Conservation (phyloP, 2,113 vertebrate genomes). For the Sander vitreus region DNA sequence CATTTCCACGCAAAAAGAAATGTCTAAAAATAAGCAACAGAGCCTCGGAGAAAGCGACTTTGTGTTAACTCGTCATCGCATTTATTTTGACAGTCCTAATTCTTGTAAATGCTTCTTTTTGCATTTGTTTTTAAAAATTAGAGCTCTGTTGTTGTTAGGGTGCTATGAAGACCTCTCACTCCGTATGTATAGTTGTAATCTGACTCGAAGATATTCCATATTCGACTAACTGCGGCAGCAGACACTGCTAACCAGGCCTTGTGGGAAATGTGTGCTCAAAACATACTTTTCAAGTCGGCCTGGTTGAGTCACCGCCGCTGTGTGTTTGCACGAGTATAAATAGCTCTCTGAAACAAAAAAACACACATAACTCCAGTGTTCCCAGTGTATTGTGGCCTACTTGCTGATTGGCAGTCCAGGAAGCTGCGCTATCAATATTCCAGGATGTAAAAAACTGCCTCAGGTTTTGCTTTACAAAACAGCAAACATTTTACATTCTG, state of each 20-base stretch:
- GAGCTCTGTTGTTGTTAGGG: background rate
- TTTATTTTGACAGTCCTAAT: no score
- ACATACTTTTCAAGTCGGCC: conserved; percentile 71
- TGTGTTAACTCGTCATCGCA: no score
- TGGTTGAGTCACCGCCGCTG: conserved; percentile 72
- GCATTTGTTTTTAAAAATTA: background rate
- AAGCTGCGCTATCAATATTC: conserved; percentile 24
- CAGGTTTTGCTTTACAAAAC: conserved; percentile 35
- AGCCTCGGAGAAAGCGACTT: no score
- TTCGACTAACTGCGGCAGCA: conserved; percentile 5
- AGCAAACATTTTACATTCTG: conserved; percentile 8
- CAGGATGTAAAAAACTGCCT: conserved; percentile 38
- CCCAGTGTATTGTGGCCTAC: conserved; percentile 63
- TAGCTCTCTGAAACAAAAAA: conserved; percentile 49
- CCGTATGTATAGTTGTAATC: background rate
- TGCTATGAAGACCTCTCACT: background rate
- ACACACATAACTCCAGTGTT: conserved; percentile 20
- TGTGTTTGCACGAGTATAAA: conserved; percentile 69
- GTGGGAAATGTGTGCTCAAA: conserved; percentile 58
- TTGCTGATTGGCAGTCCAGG: conserved; percentile 62
- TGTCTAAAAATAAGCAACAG: no score
- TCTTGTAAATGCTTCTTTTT: background rate
- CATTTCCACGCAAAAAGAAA: no score
- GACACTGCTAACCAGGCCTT: conserved; percentile 39
- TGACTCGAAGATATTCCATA: conserved; percentile 8